phyloP scores from a whole-genome alignment of 2,888 invertebrate genomes.

The Nomada fabriciana region DNA sequence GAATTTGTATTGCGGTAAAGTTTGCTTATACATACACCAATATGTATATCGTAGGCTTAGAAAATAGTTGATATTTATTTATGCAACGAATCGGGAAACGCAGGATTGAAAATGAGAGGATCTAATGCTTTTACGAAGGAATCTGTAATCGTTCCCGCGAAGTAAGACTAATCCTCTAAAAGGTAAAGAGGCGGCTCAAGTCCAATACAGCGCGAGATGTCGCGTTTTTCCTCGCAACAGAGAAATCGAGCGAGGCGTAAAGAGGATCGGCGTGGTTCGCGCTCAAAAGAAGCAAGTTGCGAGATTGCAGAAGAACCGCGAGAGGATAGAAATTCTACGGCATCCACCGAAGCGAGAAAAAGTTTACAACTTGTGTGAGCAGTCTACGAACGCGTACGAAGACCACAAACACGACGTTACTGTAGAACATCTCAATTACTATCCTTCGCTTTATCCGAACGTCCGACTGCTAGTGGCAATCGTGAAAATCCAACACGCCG shows the following conservation, averaged over 20 bases:
- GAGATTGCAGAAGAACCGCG: background rate
- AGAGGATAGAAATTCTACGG: constrained; percentile 5
- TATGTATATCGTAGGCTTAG: too few relatives aligned
- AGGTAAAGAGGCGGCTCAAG: constrained; percentile 8
- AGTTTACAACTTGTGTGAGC: background rate
- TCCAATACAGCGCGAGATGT: background rate
- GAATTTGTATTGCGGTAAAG: too few relatives aligned
- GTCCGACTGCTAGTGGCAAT: too few relatives aligned
- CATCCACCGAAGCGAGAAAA: background rate
- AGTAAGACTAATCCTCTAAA: background rate
- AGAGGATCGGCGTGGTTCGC: background rate
- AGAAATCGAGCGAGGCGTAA: constrained; percentile 25
- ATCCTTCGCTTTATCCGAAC: background rate
- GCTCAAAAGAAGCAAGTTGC: background rate
- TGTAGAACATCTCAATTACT: constrained; percentile 2
- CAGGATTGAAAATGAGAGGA: background rate
- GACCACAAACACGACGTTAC: background rate
- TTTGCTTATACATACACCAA: too few relatives aligned
- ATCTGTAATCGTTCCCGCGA: constrained; percentile 9
- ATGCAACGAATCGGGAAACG: background rate
- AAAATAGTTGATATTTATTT: too few relatives aligned
- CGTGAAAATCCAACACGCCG: background rate
- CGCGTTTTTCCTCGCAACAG: constrained; percentile 1
- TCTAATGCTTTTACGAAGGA: background rate
- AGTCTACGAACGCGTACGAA: background rate